phyloP scores from a whole-genome alignment of 2,888 invertebrate genomes.

The Thymelicus sylvestris region DNA sequence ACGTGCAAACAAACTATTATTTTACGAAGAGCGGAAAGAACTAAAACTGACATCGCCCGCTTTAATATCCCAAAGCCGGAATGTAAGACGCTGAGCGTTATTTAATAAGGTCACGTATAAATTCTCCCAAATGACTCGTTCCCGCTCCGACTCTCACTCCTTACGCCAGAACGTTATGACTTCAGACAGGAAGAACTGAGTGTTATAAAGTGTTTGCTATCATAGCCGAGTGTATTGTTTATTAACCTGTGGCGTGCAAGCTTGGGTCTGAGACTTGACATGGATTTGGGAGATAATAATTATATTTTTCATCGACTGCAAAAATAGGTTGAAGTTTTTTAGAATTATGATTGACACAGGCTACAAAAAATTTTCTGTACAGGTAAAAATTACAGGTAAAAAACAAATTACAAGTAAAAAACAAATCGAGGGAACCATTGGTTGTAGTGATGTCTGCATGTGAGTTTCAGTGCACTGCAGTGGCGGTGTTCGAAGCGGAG shows the following conservation, averaged over 20 bases:
- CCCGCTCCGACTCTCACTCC: not conserved
- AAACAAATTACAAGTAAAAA: too few species aligned
- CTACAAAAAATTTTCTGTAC: too few species aligned
- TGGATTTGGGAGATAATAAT: too few species aligned
- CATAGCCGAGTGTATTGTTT: not conserved
- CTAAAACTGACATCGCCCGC: not conserved
- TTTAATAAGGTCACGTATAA: conserved; percentile 24
- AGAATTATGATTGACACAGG: too few species aligned
- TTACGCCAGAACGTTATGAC: not conserved
- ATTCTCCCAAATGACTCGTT: conserved; percentile 18
- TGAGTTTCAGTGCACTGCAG: too few species aligned
- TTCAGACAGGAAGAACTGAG: not conserved
- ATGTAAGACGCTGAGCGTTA: conserved; percentile 13
- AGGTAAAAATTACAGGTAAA: too few species aligned
- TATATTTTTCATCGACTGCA: too few species aligned
- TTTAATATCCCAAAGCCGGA: conserved; percentile 7
- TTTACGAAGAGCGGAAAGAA: not conserved
- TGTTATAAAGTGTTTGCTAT: not conserved
- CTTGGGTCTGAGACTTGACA: not conserved
- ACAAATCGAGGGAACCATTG: too few species aligned
- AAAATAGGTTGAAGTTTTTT: too few species aligned
- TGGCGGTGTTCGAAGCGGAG: too few species aligned
- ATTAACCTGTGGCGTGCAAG: not conserved
- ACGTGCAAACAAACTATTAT: too few species aligned
- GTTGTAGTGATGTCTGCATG: too few species aligned